Evolutionary conservation across 2,113 vertebrate genomes (phyloP), one percentile per base, ranked within the genome.

Genomic region (Crypturellus undulatus): DNA sequence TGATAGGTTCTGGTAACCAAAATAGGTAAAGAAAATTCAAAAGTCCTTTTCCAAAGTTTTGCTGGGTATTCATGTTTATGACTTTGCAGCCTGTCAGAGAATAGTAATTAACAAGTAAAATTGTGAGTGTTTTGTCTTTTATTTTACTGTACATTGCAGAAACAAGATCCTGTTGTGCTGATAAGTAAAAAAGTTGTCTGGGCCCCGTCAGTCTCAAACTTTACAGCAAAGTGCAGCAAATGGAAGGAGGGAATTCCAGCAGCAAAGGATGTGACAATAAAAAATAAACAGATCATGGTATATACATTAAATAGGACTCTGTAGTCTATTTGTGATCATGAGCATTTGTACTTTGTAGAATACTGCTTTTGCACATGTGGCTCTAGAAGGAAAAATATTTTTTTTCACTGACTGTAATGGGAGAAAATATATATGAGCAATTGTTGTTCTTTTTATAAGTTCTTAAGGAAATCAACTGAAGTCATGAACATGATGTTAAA

Each of bases 391-490:
- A 69, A 81, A 81, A 81, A 88, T 30, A n/a, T n/a, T n/a, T 70
- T 85, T 91, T 65, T 93, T 69, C 51, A 73, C 49, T 70, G 59
- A n/a, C 45, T 90, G 25, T 86, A 60, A 42, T 2, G 10, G 42
- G 72, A 81, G 30, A 75, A 85, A 85, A 67, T 65, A 83, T 59
- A 68, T 9, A 15, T 34, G 22, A 25, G 42, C 28, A 90, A 64
- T 95, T 17, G 45, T 70, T 91, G n/a, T 90, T 91, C 79, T 92
- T 89, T 79, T 83, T 34, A 5, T 84, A 20, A 13, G 52, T 87
- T 91, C 22, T 89, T 80, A 60, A 78, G 72, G 76, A 94, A 84
- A 93, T 40, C 49, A 91, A 21, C 91, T 82, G n/a, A 82, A 82
- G 89, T 88, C 36, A 47, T 68, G 79, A 73, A 68, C 0, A 14